Percentiles rank a stretch among this genome's conserved stretches.
These are phyloP conservation scores for Bombus breviceps DNA, from an alignment of 1,140 invertebrate species.

Conservation along the genomic window DNA sequence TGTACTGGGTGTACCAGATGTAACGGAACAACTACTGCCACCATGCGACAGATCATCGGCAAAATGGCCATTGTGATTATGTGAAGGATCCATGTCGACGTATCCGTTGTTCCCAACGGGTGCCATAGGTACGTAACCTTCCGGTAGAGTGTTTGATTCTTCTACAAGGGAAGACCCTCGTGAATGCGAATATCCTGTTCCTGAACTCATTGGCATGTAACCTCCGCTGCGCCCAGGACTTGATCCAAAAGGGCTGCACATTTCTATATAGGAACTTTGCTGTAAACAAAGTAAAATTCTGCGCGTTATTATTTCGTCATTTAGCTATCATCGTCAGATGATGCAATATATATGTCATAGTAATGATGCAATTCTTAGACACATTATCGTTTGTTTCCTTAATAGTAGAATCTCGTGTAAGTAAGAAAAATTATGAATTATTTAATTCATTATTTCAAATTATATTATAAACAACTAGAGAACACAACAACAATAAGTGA, in stretches of 20 bases:
- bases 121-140: constrained; percentile 87
- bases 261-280: constrained; percentile 84
- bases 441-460: not conserved
- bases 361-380: not conserved
- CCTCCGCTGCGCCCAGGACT: constrained; percentile 78
- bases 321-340: constrained; percentile 1
- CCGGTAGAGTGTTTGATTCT: constrained; percentile 73
- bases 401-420: not conserved
- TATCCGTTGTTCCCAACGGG: constrained; percentile 84
- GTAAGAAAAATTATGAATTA: not conserved
- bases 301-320: constrained; percentile 15
- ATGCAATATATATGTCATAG: not conserved
- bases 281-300: constrained; percentile 43
- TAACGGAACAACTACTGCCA: constrained; percentile 87
- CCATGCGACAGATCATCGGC: constrained; percentile 83
- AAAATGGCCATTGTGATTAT: constrained; percentile 77
- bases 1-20: constrained; percentile 88
- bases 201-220: constrained; percentile 85
- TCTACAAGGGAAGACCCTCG: constrained; percentile 77
- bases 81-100: constrained; percentile 86
- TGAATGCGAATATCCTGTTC: constrained; percentile 76
- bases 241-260: constrained; percentile 83
- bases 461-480: not conserved
- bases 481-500: no score
- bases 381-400: not conserved